phyloP scores from a whole-genome alignment of 1,140 invertebrate genomes.

The Drosophila sucinea region DNA sequence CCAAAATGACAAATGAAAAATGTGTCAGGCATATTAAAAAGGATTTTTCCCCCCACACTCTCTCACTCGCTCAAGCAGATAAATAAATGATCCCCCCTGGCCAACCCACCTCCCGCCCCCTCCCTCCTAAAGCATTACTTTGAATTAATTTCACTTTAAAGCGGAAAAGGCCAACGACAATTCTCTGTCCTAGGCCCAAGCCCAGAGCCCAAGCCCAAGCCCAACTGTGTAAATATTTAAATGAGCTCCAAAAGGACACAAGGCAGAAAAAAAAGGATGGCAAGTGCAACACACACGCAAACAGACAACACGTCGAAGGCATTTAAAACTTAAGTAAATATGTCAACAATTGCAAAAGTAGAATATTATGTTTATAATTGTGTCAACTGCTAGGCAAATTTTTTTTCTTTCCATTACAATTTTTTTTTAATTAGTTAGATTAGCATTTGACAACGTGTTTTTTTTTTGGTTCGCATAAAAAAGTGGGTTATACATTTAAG shows the following conservation, averaged over 20 bases:
- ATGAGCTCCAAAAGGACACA: constrained; percentile 47
- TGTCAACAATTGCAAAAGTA: constrained; percentile 47
- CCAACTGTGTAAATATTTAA: constrained; percentile 74
- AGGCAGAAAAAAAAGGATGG: constrained; percentile 19
- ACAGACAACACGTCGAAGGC: constrained; percentile 73
- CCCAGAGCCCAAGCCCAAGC: constrained; percentile 24
- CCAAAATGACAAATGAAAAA: constrained; percentile 74
- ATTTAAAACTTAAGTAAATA: constrained; percentile 79
- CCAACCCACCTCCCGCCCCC: neutral
- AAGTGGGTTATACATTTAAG: constrained; percentile 8
- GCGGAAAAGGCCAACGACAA: constrained; percentile 33
- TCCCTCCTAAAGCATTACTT: constrained; percentile 68
- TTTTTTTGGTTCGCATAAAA: neutral
- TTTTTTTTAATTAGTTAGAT: constrained; percentile 42
- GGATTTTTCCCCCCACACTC: constrained; percentile 48
- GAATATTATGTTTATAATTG: constrained; percentile 32
- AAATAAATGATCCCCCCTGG: constrained; percentile 48
- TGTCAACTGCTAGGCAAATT: constrained; percentile 71
- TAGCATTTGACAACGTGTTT: constrained; percentile 34
- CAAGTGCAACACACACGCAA: constrained; percentile 37
- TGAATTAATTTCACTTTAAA: constrained; percentile 76
- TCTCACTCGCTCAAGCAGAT: constrained; percentile 35
- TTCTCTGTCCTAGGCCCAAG: constrained; percentile 15
- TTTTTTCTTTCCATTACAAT: neutral
- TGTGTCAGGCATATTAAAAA: constrained; percentile 76